phyloP scores from a whole-genome alignment of 2,113 vertebrate genomes.

The Amphiprion percula region DNA sequence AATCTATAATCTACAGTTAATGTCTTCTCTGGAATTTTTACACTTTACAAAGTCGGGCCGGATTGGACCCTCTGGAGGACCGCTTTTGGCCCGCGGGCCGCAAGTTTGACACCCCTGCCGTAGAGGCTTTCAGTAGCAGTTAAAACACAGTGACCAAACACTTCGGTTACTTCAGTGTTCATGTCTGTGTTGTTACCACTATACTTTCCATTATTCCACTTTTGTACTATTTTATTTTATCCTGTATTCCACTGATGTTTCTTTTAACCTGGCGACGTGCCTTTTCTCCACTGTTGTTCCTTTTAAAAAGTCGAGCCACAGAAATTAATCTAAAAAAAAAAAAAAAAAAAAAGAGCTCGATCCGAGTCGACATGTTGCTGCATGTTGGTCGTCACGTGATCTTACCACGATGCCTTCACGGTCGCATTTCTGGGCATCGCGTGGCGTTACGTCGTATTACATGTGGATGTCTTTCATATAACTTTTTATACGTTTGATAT shows the following conservation, averaged over 20 bases:
- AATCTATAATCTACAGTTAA: too few relatives aligned
- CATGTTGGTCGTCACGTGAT: slow-evolving; percentile 54
- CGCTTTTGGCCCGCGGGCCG: too few relatives aligned
- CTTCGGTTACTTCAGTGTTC: slow-evolving; percentile 24
- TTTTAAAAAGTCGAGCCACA: slow-evolving; percentile 17
- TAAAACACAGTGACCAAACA: slow-evolving; percentile 61
- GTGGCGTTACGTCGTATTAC: slow-evolving; percentile 59
- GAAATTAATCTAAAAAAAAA: slow-evolving; percentile 39
- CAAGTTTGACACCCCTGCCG: too few relatives aligned
- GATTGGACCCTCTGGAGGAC: too few relatives aligned
- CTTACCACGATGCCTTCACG: slow-evolving; percentile 53
- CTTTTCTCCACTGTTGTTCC: slow-evolving; percentile 43
- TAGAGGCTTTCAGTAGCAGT: slow-evolving; percentile 39
- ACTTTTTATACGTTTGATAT: slow-evolving; percentile 74
- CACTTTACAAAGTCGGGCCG: too few relatives aligned
- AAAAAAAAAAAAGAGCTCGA: slow-evolving; percentile 37
- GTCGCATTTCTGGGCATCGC: slow-evolving; percentile 59
- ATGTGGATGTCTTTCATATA: slow-evolving; percentile 67
- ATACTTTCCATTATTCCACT: slow-evolving; percentile 54
- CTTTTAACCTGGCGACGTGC: slow-evolving; percentile 44
- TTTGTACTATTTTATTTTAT: slow-evolving; percentile 44
- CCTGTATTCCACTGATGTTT: slow-evolving; percentile 56
- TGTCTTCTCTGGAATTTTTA: too few relatives aligned
- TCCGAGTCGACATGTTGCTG: slow-evolving; percentile 23
- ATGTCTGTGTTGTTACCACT: slow-evolving; percentile 62